Conservation (phyloP, 1,140 invertebrate genomes). For the Neodiprion lecontei region DNA sequence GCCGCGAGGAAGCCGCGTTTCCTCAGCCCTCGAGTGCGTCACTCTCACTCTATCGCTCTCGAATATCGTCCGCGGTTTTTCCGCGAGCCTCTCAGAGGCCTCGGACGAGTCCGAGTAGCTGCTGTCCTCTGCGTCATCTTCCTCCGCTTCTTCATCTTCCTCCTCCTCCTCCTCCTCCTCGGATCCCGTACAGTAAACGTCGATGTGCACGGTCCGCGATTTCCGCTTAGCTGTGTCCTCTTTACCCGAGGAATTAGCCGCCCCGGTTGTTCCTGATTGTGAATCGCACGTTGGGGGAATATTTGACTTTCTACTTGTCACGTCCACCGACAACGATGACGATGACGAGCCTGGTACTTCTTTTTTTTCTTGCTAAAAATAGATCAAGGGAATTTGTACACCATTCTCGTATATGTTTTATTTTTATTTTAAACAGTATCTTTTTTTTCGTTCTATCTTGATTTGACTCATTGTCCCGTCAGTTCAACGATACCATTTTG, state of each 20-base stretch:
- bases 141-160: conserved; percentile 44
- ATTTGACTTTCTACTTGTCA: conserved; percentile 26
- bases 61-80: conserved; percentile 70
- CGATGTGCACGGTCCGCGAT: conserved; percentile 77
- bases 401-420: no score
- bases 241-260: conserved; percentile 38
- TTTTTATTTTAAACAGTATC: no score
- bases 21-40: conserved; percentile 63
- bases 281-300: conserved; percentile 29
- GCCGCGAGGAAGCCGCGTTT: conserved; percentile 58
- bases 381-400: not conserved
- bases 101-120: conserved; percentile 35
- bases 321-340: not conserved
- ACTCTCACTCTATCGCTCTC: conserved; percentile 68
- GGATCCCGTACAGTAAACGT: conserved; percentile 79
- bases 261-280: conserved; percentile 35
- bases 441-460: no score
- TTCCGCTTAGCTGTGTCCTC: conserved; percentile 61
- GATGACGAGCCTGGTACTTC: not conserved
- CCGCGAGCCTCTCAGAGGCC: conserved; percentile 51
- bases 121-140: conserved; percentile 40
- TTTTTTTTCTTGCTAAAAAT: not conserved
- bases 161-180: conserved; percentile 59
- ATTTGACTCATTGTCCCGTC: no score
- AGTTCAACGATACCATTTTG: no score